phyloP scores from a whole-genome alignment of 2,888 invertebrate species.

The Amphipoea lucens region DNA sequence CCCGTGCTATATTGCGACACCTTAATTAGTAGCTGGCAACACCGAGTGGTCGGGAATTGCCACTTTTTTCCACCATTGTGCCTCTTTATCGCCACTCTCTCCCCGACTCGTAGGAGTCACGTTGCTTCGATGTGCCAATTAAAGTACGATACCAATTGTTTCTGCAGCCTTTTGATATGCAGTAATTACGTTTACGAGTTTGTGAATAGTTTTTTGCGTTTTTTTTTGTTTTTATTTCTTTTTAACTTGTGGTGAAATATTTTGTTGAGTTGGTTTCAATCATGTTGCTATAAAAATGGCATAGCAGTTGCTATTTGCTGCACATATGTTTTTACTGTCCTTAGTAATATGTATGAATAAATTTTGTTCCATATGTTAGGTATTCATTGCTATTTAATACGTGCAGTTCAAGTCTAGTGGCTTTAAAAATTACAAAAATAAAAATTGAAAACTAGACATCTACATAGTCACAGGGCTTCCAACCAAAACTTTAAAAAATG shows the following conservation, averaged over 20 bases:
- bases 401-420: neutral
- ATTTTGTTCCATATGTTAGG: too few relatives aligned
- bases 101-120: constrained; percentile 72
- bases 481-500: neutral
- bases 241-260: neutral
- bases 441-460: neutral
- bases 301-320: neutral
- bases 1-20: constrained; percentile 73
- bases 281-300: neutral
- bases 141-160: constrained; percentile 68
- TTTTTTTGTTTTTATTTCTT: constrained; percentile 20
- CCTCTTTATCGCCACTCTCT: constrained; percentile 77
- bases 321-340: too few relatives aligned
- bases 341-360: too few relatives aligned
- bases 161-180: constrained; percentile 60
- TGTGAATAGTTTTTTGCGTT: constrained; percentile 29
- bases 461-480: neutral
- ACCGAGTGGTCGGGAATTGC: constrained; percentile 80
- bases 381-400: neutral
- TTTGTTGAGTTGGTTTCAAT: neutral
- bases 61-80: constrained; percentile 78
- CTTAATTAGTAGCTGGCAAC: constrained; percentile 83
- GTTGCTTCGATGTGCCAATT: constrained; percentile 79
- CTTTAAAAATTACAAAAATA: neutral
- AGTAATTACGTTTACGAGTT: constrained; percentile 69